Conservation (phyloP, 1,140 invertebrate genomes). For the Drosophila subpulchrella region DNA sequence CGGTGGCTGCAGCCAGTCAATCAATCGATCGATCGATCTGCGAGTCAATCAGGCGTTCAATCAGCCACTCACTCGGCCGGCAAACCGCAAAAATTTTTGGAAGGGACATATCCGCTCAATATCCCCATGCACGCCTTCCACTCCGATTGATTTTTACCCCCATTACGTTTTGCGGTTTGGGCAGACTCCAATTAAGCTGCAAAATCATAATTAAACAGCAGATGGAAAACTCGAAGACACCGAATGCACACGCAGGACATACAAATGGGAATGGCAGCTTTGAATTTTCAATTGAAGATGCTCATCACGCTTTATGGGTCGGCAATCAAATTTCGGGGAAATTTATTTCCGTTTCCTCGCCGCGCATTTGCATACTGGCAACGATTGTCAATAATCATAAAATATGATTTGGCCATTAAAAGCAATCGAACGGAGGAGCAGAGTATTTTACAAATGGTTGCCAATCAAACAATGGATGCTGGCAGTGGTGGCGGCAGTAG, state of each 20-base stretch:
- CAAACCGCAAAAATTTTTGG: slow-evolving; percentile 25
- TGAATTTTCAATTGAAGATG: slow-evolving; percentile 21
- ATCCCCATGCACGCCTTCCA: background rate
- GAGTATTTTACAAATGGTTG: slow-evolving; percentile 45
- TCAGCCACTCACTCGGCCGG: slow-evolving; percentile 21
- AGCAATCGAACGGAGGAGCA: slow-evolving; percentile 31
- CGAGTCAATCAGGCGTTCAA: slow-evolving; percentile 36
- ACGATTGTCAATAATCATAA: slow-evolving; percentile 51
- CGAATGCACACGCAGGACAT: background rate
- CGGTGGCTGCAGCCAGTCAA: slow-evolving; percentile 7
- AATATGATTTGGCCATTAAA: slow-evolving; percentile 51
- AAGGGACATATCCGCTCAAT: background rate
- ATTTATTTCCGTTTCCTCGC: slow-evolving; percentile 30
- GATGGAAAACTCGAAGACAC: too few species aligned
- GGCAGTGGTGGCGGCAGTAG: too few species aligned
- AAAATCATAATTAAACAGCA: slow-evolving; percentile 41
- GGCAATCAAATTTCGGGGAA: slow-evolving; percentile 39
- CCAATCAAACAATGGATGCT: slow-evolving; percentile 41
- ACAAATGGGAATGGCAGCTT: background rate
- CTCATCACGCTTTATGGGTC: slow-evolving; percentile 34
- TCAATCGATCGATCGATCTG: slow-evolving; percentile 19
- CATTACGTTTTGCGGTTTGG: slow-evolving; percentile 21
- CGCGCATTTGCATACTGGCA: slow-evolving; percentile 28
- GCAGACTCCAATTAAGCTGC: slow-evolving; percentile 26
- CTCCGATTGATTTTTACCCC: too few species aligned